Conservation (phyloP, 2,113 vertebrate species). For the Scalopus aquaticus region DNA sequence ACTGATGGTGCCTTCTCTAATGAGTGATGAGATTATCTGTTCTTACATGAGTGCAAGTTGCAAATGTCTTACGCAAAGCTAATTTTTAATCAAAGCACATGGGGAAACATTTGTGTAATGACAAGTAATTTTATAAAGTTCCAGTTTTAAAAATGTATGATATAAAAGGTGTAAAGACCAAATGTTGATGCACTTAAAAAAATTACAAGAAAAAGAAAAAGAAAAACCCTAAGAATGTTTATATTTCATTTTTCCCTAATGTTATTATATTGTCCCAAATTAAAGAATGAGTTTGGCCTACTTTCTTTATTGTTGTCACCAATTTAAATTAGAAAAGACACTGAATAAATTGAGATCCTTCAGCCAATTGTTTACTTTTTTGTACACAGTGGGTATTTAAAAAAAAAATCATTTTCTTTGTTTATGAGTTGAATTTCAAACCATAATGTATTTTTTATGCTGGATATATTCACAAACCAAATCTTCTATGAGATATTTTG, state of each 20-base stretch:
- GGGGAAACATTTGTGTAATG: conserved; percentile 56
- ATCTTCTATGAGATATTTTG: conserved; percentile 54
- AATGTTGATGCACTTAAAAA: conserved; percentile 41
- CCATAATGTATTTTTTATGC: conserved; percentile 47
- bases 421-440: conserved; percentile 66
- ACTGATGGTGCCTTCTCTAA: conserved; percentile 41
- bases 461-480: conserved; percentile 40
- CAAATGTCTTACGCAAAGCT: conserved; percentile 62
- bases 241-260: conserved; percentile 40
- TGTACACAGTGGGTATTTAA: conserved; percentile 67
- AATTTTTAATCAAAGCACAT: conserved; percentile 67
- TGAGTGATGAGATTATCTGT: conserved; percentile 48
- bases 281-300: conserved; percentile 72
- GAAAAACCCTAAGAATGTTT: conserved; percentile 19
- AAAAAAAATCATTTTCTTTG: conserved; percentile 73
- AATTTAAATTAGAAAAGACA: conserved; percentile 66
- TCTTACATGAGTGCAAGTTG: conserved; percentile 78
- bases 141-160: conserved; percentile 50
- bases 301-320: conserved; percentile 55
- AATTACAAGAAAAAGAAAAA: background rate
- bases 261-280: conserved; percentile 43
- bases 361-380: conserved; percentile 62
- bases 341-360: conserved; percentile 69
- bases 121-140: conserved; percentile 78
- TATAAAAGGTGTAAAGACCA: conserved; percentile 50